phyloP scores from a whole-genome alignment of 2,888 invertebrate genomes.

The Branchellion lobata region DNA sequence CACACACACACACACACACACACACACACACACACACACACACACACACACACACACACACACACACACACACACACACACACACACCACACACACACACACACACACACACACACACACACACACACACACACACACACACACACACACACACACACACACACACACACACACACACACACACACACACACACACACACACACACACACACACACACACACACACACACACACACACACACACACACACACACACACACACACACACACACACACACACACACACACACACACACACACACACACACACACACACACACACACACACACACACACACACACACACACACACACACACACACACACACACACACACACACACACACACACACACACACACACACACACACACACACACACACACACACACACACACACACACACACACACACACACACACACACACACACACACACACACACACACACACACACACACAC shows the following conservation, averaged over 20 bases:
- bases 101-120: conserved; percentile 14
- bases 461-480: no score
- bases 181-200: conserved; percentile 23
- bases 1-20: no score
- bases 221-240: conserved; percentile 10
- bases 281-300: no score
- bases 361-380: no score
- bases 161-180: conserved; percentile 8
- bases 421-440: no score
- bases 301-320: neutral
- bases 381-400: no score
- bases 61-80: neutral
- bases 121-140: conserved; percentile 16
- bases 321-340: conserved; percentile 1
- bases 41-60: neutral
- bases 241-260: no score
- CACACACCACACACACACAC: conserved; percentile 15
- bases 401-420: no score
- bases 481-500: neutral
- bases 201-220: conserved; percentile 27
- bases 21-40: no score
- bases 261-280: neutral
- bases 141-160: conserved; percentile 12
- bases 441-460: no score
- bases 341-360: neutral